Evolutionary conservation across 2,888 invertebrate genomes (phyloP).

Genomic region (Philonicus albiceps): DNA sequence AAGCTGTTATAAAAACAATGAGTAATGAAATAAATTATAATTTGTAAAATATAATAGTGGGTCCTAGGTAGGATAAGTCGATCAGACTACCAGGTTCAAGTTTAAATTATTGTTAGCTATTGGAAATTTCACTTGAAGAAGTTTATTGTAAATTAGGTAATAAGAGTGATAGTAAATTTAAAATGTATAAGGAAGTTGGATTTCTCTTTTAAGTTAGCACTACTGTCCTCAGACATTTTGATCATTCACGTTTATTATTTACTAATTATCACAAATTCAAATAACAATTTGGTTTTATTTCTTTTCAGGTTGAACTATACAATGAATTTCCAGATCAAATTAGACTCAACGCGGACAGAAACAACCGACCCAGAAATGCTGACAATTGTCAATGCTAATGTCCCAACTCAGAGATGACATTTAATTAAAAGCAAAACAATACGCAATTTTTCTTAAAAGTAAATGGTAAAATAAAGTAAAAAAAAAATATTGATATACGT

Average conservation of each 20-base stretch:
- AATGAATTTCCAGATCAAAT: constrained; percentile 99
- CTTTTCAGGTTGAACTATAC: constrained; percentile 80
- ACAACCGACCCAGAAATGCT: constrained; percentile 75
- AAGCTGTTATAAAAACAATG: no score
- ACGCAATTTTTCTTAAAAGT: constrained; percentile 12
- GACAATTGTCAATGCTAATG: constrained; percentile 80
- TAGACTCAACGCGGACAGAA: constrained; percentile 79
- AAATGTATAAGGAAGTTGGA: neutral
- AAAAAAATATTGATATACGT: neutral
- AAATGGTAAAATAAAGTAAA: neutral
- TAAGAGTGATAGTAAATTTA: neutral
- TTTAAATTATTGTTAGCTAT: neutral
- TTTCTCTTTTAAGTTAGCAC: neutral
- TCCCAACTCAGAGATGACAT: neutral
- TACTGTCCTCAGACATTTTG: neutral
- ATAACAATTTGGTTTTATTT: neutral
- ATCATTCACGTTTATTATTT: neutral
- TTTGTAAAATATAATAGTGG: no score
- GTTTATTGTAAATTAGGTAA: no score
- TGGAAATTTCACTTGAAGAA: no score
- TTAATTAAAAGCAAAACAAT: neutral
- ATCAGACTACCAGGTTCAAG: no score
- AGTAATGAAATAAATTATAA: no score
- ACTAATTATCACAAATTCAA: neutral
- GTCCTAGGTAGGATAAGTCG: no score